These are phyloP conservation scores for Coleophora flavipennella DNA, from an alignment of 2,888 invertebrate genomes.

Conservation along the genomic window DNA sequence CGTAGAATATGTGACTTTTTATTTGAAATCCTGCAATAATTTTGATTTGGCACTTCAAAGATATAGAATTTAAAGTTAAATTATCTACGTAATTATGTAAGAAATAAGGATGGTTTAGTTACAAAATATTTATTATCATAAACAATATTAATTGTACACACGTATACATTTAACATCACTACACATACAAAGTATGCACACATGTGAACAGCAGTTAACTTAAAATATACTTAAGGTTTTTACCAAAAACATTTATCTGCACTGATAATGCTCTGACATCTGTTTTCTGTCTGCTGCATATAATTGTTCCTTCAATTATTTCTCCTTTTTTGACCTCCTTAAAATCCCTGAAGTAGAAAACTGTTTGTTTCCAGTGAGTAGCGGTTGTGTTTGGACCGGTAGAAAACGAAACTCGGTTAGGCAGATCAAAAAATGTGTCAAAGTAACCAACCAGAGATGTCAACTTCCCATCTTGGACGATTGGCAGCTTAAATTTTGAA, in stretches of 20 bases:
- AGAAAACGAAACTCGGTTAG: constrained; percentile 77
- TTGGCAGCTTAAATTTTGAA: constrained; percentile 77
- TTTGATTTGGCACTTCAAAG: not conserved
- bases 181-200: no score
- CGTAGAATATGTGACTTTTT: constrained; percentile 47
- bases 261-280: constrained; percentile 83
- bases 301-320: constrained; percentile 76
- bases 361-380: constrained; percentile 97
- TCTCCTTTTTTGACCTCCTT: constrained; percentile 79
- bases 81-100: no score
- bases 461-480: constrained; percentile 76
- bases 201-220: constrained; percentile 50
- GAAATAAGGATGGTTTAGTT: no score
- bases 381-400: constrained; percentile 82
- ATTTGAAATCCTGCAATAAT: constrained; percentile 9
- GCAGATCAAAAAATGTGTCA: constrained; percentile 87
- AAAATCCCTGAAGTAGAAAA: constrained; percentile 86
- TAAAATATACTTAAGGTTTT: constrained; percentile 75
- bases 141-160: no score
- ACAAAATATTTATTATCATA: no score
- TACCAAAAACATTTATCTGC: constrained; percentile 76
- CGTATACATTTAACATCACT: no score
- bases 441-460: constrained; percentile 93
- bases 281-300: constrained; percentile 80
- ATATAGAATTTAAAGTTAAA: no score